Evolutionary conservation across 2,113 vertebrate species (phyloP).

Genomic region (Bufo bufo): DNA sequence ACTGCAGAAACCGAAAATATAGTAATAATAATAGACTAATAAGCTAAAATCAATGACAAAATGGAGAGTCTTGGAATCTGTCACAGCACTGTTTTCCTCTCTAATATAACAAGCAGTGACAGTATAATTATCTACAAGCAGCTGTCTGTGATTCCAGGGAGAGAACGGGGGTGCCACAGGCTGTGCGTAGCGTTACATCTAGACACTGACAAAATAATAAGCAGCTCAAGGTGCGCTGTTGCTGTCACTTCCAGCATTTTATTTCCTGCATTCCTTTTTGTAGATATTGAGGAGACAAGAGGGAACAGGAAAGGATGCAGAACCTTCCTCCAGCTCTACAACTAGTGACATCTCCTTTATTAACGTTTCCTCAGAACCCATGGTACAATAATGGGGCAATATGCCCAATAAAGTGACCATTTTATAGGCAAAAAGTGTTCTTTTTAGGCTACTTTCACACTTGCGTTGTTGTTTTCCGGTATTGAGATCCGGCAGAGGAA

Average conservation of each 20-base stretch:
- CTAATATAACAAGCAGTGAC: conserved; percentile 95
- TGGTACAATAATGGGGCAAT: neutral
- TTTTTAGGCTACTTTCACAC: too few relatives aligned
- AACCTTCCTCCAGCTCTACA: neutral
- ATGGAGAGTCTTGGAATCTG: conserved; percentile 84
- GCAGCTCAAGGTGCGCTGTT: conserved; percentile 42
- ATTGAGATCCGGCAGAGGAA: too few relatives aligned
- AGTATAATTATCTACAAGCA: conserved; percentile 99
- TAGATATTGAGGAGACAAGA: conserved; percentile 24
- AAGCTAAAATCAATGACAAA: conserved; percentile 64
- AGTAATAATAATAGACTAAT: conserved; percentile 62
- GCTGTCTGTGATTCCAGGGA: conserved; percentile 90
- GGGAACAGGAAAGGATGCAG: neutral
- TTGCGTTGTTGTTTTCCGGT: too few relatives aligned
- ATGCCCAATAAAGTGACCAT: neutral
- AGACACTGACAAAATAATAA: conserved; percentile 57
- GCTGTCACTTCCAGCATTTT: conserved; percentile 56
- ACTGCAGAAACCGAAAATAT: conserved; percentile 11
- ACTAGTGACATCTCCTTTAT: neutral
- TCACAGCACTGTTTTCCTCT: conserved; percentile 82
- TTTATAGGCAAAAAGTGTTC: too few relatives aligned
- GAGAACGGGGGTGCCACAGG: conserved; percentile 75
- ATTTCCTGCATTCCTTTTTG: conserved; percentile 17
- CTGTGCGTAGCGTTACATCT: conserved; percentile 66
- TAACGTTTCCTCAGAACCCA: neutral